phyloP scores from a whole-genome alignment of 1,140 invertebrate genomes.

The Chrysoperla carnea region DNA sequence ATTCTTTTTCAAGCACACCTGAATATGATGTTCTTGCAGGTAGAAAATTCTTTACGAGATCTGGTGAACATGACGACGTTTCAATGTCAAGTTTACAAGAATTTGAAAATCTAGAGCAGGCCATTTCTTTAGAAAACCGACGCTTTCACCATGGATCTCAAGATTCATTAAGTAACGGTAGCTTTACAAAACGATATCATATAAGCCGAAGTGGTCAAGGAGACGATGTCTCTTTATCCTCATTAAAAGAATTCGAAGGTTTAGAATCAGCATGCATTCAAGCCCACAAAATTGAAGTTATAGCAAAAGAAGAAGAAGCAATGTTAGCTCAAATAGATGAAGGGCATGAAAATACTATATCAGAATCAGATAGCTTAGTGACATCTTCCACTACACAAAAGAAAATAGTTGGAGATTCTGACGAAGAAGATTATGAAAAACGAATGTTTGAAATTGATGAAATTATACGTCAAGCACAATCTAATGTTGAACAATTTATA shows the following conservation, averaged over 20 bases:
- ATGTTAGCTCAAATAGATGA: slow-evolving; percentile 54
- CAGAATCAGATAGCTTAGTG: slow-evolving; percentile 47
- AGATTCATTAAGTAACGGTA: slow-evolving; percentile 59
- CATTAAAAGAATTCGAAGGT: slow-evolving; percentile 86
- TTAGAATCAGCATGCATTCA: slow-evolving; percentile 76
- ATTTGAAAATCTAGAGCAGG: slow-evolving; percentile 78
- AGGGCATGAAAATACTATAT: slow-evolving; percentile 41
- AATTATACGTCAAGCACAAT: slow-evolving; percentile 50
- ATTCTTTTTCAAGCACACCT: slow-evolving; percentile 63
- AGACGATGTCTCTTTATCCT: slow-evolving; percentile 81
- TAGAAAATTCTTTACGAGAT: slow-evolving; percentile 55
- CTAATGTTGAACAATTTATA: slow-evolving; percentile 46
- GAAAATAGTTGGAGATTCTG: slow-evolving; percentile 23
- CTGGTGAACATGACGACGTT: slow-evolving; percentile 74
- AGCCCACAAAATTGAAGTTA: slow-evolving; percentile 60
- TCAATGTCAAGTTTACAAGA: slow-evolving; percentile 86
- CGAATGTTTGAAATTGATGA: slow-evolving; percentile 56
- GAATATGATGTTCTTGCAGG: slow-evolving; percentile 70
- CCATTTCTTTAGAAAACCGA: slow-evolving; percentile 46
- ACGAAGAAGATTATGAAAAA: slow-evolving; percentile 45
- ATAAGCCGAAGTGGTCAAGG: slow-evolving; percentile 51
- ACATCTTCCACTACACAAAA: slow-evolving; percentile 38
- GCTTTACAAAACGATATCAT: slow-evolving; percentile 43
- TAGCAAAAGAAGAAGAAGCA: slow-evolving; percentile 72
- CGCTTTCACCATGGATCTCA: slow-evolving; percentile 43